A percentile compares a stretch with the other conserved stretches of the same genome.
Evolutionary conservation across 2,113 vertebrate species (phyloP).

Genomic region (Rhabdornis inornatus): DNA sequence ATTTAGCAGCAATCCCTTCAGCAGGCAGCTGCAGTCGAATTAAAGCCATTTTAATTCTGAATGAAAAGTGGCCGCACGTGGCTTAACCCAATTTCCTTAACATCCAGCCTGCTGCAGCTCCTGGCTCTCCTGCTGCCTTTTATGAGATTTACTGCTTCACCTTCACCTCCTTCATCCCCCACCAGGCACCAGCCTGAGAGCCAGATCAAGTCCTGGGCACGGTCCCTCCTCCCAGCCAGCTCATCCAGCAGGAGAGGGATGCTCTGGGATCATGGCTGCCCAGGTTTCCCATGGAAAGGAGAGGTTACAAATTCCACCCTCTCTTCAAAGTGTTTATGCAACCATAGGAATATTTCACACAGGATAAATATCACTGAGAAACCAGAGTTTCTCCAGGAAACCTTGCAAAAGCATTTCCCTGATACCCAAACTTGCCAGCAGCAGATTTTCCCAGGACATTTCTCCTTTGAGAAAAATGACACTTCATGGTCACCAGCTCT

Average conservation of each 20-base stretch:
- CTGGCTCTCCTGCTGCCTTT: background rate
- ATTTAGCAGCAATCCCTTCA: slow-evolving; percentile 35
- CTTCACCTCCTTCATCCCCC: background rate
- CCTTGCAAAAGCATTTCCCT: background rate
- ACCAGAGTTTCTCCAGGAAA: background rate
- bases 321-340: background rate
- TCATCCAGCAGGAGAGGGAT: background rate
- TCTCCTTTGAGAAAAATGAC: background rate
- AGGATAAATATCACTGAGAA: background rate
- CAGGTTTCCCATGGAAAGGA: background rate
- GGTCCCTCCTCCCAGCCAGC: background rate
- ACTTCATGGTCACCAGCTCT: background rate
- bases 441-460: background rate
- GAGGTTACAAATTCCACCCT: background rate
- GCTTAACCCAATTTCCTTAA: slow-evolving; percentile 35
- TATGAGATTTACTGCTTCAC: background rate
- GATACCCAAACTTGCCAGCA: background rate
- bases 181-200: rapidly evolving
- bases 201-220: rapidly evolving
- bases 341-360: rapidly evolving
- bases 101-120: background rate
- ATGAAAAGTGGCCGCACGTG: background rate
- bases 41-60: slow-evolving; percentile 35
- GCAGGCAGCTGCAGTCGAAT: slow-evolving; percentile 25
- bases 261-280: background rate